phyloP scores from a whole-genome alignment of 2,113 vertebrate species.

The Gracilinanus agilis region DNA sequence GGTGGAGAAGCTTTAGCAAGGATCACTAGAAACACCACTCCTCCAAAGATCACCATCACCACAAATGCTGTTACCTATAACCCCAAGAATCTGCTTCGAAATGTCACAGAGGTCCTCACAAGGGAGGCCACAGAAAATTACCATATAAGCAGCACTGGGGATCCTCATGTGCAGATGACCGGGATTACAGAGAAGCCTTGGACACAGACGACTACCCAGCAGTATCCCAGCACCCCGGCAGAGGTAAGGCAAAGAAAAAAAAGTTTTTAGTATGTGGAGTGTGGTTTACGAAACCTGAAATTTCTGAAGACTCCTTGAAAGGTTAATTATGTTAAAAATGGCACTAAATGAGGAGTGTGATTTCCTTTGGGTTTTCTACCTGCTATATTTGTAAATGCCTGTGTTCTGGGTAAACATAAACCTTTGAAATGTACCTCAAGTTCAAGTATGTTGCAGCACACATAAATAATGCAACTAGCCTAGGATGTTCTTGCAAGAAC shows the following conservation, averaged over 20 bases:
- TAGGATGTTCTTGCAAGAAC: not conserved
- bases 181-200: constrained; percentile 71
- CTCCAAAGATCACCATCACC: constrained; percentile 53
- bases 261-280: not conserved
- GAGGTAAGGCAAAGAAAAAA: constrained; percentile 80
- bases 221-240: constrained; percentile 75
- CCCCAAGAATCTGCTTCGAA: constrained; percentile 65
- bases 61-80: constrained; percentile 61
- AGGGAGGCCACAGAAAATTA: constrained; percentile 64
- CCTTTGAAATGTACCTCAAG: not conserved
- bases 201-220: constrained; percentile 60
- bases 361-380: not conserved
- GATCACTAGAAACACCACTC: constrained; percentile 70
- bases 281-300: not conserved
- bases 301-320: not conserved
- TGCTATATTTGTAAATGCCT: not conserved
- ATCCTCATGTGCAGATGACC: constrained; percentile 52
- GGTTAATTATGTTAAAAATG: constrained; percentile 5
- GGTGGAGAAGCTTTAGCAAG: constrained; percentile 70
- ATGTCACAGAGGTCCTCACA: constrained; percentile 74
- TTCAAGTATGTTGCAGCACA: not conserved
- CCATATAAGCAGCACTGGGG: constrained; percentile 66
- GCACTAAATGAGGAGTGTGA: too few species aligned
- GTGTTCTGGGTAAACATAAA: constrained; percentile 9
- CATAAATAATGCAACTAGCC: not conserved